phyloP scores from a whole-genome alignment of 1,140 invertebrate species.

The Gryllus bimaculatus region DNA sequence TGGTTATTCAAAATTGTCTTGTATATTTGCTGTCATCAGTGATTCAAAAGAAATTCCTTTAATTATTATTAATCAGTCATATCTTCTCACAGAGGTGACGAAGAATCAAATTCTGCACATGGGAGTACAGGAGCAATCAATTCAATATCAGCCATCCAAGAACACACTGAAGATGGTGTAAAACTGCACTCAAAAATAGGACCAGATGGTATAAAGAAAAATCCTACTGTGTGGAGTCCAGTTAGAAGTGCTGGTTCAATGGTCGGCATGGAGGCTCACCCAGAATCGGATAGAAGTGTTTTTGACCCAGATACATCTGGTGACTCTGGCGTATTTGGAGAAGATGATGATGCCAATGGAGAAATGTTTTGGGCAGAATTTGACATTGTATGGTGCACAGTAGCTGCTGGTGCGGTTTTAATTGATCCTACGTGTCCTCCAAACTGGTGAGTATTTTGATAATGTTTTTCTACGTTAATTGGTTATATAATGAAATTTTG shows the following conservation, averaged over 20 bases:
- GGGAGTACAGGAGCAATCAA: conserved; percentile 12
- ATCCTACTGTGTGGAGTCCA: conserved; percentile 72
- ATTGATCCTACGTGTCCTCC: conserved; percentile 58
- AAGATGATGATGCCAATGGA: conserved; percentile 51
- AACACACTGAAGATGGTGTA: conserved; percentile 13
- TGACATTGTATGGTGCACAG: conserved; percentile 65
- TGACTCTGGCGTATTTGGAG: conserved; percentile 64
- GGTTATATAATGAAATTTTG: background rate
- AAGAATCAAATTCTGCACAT: conserved; percentile 13
- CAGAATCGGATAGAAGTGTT: conserved; percentile 66
- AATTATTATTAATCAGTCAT: background rate
- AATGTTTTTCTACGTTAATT: background rate
- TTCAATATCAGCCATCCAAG: conserved; percentile 9
- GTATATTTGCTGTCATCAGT: no score
- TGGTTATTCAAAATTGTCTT: no score
- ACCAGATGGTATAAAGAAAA: conserved; percentile 28
- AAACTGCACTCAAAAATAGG: conserved; percentile 1
- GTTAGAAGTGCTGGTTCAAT: conserved; percentile 71
- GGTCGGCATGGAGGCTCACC: conserved; percentile 47
- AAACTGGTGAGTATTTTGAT: conserved; percentile 52
- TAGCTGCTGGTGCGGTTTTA: conserved; percentile 66
- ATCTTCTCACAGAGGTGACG: conserved; percentile 9
- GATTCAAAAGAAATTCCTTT: no score
- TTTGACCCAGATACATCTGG: conserved; percentile 57
- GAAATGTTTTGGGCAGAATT: conserved; percentile 62